phyloP scores from a whole-genome alignment of 2,888 invertebrate genomes.

The Hyposoter dolosus region DNA sequence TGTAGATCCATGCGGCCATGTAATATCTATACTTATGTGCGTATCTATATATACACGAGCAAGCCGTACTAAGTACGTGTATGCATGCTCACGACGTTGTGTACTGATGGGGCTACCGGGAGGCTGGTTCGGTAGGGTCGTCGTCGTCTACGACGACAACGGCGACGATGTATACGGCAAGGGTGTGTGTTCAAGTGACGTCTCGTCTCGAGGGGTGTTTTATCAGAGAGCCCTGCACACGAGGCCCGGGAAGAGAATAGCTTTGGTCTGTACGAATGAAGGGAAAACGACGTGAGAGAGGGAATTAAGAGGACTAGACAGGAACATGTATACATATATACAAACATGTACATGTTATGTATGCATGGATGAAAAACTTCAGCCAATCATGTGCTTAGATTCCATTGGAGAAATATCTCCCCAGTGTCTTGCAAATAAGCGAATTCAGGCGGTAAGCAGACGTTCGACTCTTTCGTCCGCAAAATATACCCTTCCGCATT shows the following conservation, averaged over 20 bases:
- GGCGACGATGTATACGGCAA: constrained; percentile 22
- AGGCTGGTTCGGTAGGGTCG: constrained; percentile 49
- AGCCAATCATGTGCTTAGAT: neutral
- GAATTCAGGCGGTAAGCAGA: neutral
- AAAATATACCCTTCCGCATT: neutral
- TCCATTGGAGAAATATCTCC: neutral
- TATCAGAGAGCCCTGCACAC: constrained; percentile 59
- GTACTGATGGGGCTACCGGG: constrained; percentile 33
- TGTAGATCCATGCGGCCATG: neutral
- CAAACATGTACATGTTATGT: neutral
- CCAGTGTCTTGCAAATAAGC: neutral
- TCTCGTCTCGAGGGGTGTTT: constrained; percentile 71
- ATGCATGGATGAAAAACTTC: neutral
- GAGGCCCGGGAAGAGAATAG: constrained; percentile 23
- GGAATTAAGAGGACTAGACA: constrained; percentile 41
- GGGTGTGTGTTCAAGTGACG: constrained; percentile 63
- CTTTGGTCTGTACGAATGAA: constrained; percentile 8
- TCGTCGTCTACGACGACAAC: neutral
- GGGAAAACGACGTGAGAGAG: constrained; percentile 20
- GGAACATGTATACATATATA: constrained; percentile 19
- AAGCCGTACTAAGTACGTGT: constrained; percentile 4
- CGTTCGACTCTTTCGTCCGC: neutral
- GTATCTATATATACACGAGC: neutral
- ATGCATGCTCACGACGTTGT: constrained; percentile 31
- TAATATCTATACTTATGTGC: neutral